Evolutionary conservation across 2,888 invertebrate genomes (phyloP).

Genomic region (Strigamia maritima): DNA sequence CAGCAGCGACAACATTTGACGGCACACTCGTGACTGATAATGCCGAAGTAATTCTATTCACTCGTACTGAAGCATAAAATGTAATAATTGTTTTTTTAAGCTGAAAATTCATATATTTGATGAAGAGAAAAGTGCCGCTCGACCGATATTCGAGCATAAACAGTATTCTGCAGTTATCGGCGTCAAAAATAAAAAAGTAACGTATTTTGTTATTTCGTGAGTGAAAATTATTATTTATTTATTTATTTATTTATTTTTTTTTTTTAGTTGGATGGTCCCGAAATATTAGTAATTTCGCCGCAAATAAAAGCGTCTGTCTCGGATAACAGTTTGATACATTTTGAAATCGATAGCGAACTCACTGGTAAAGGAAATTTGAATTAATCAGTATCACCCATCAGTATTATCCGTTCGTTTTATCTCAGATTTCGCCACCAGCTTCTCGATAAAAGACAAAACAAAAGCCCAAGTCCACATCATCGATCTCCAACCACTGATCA

Average conservation of each 20-base stretch:
- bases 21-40: background rate
- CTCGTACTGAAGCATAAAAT: too few relatives aligned
- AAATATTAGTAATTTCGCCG: background rate
- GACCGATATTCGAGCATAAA: background rate
- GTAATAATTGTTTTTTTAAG: background rate
- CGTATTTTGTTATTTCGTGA: background rate
- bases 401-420: background rate
- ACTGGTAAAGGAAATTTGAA: background rate
- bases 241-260: background rate
- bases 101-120: background rate
- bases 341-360: background rate
- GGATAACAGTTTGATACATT: background rate
- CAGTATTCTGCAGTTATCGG: background rate
- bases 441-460: background rate
- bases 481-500: background rate
- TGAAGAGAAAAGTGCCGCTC: background rate
- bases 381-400: too few relatives aligned
- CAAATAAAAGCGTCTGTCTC: background rate
- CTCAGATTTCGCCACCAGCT: background rate
- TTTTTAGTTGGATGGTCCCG: background rate
- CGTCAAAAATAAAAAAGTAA: background rate
- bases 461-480: background rate
- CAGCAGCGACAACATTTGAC: background rate
- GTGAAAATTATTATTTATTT: background rate
- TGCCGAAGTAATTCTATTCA: background rate